phyloP scores from a whole-genome alignment of 2,888 invertebrate genomes.

The Bombyx huttoni region DNA sequence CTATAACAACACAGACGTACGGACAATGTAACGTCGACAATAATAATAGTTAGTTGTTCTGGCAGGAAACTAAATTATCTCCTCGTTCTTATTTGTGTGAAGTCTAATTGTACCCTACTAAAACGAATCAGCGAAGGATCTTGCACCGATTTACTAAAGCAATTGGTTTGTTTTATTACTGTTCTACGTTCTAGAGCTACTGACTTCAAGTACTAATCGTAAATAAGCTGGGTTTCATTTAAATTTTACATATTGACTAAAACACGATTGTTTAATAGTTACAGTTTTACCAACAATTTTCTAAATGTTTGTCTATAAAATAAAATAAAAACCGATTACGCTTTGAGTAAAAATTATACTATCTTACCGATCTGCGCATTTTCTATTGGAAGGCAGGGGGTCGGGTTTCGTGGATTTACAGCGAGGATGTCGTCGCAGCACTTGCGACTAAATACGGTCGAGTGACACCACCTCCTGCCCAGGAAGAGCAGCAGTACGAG shows the following conservation, averaged over 20 bases:
- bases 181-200: too few species aligned
- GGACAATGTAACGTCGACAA: constrained; percentile 33
- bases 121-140: too few species aligned
- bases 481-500: constrained; percentile 90
- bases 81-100: background rate
- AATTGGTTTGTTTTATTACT: too few species aligned
- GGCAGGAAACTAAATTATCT: background rate
- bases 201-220: too few species aligned
- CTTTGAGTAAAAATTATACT: background rate
- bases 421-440: constrained; percentile 55
- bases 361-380: constrained; percentile 59
- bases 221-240: too few species aligned
- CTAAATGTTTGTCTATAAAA: too few species aligned
- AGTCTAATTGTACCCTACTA: background rate
- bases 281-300: too few species aligned
- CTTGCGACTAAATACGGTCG: constrained; percentile 47
- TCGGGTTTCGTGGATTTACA: constrained; percentile 53
- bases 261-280: too few species aligned
- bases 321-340: too few species aligned
- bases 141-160: too few species aligned
- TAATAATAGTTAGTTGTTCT: constrained; percentile 10
- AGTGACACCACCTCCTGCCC: constrained; percentile 78
- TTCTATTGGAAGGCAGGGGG: constrained; percentile 42
- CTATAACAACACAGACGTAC: constrained; percentile 70
- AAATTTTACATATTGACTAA: too few species aligned